Conservation (phyloP, 1,140 invertebrate species). For the Zaprionus vittiger region DNA sequence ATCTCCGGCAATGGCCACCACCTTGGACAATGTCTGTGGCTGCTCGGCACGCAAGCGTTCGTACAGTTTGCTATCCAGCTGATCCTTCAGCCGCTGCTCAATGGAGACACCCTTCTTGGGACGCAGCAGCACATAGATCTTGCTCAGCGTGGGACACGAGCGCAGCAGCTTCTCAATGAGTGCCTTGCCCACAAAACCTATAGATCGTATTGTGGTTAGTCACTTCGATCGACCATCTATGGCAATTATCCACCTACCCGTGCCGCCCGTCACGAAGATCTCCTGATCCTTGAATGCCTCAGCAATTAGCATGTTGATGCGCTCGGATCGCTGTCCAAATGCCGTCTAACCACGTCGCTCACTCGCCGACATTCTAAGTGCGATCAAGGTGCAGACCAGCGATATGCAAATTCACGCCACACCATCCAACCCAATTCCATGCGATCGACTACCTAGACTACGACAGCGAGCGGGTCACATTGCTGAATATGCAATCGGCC, state of each 20-base stretch:
- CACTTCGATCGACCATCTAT: neutral
- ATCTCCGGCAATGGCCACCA: conserved; percentile 92
- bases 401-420: conserved; percentile 33
- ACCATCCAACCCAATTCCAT: neutral
- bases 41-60: conserved; percentile 84
- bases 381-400: neutral
- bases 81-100: conserved; percentile 87
- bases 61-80: conserved; percentile 86
- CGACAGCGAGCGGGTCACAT: conserved; percentile 27
- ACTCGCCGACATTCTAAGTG: neutral
- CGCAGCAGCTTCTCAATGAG: conserved; percentile 94
- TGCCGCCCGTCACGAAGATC: conserved; percentile 90
- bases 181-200: conserved; percentile 94
- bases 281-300: conserved; percentile 86
- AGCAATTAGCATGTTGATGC: conserved; percentile 76
- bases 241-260: conserved; percentile 70
- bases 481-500: conserved; percentile 54
- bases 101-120: conserved; percentile 90
- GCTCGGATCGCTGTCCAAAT: conserved; percentile 38
- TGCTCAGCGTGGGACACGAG: conserved; percentile 88
- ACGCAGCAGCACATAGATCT: conserved; percentile 92
- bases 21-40: conserved; percentile 87
- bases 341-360: neutral
- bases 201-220: neutral
- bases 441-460: neutral